Percentiles rank a stretch among this genome's conserved stretches.
Conservation (phyloP, 2,888 invertebrate genomes). For the Lasioglossum calceatum region DNA sequence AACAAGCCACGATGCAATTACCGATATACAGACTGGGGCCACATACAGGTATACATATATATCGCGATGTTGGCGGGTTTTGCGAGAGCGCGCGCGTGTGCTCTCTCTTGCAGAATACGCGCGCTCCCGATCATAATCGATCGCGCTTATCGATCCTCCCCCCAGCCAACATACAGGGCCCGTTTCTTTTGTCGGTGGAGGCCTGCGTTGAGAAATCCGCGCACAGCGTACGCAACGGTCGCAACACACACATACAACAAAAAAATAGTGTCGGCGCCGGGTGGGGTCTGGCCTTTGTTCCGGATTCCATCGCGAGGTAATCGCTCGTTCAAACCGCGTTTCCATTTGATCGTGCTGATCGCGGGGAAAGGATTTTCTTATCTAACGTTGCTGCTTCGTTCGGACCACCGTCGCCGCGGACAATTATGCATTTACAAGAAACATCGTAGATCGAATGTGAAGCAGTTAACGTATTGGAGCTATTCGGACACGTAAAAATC, state of each 20-base stretch:
- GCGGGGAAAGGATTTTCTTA: not conserved
- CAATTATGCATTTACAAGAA: too few species aligned
- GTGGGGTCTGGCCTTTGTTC: constrained; percentile 47
- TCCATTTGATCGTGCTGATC: not conserved
- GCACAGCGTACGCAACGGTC: constrained; percentile 33
- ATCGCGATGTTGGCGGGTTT: constrained; percentile 3
- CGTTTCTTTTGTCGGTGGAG: constrained; percentile 60
- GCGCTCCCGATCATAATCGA: constrained; percentile 76
- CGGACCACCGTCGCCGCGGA: not conserved
- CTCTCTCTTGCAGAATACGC: constrained; percentile 34
- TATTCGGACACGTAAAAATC: too few species aligned
- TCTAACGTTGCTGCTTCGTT: not conserved
- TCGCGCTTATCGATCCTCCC: constrained; percentile 75
- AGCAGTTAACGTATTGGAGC: too few species aligned
- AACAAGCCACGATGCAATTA: constrained; percentile 79
- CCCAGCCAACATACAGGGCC: not conserved
- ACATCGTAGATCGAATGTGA: too few species aligned
- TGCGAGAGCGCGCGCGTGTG: constrained; percentile 45
- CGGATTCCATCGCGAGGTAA: constrained; percentile 47
- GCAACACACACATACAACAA: not conserved
- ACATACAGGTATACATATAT: constrained; percentile 23
- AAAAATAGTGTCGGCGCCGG: constrained; percentile 35
- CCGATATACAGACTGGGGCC: constrained; percentile 70
- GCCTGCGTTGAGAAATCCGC: constrained; percentile 58
- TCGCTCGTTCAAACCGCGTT: constrained; percentile 34